A percentile compares a stretch with the other conserved stretches of the same genome.
phyloP scores from a whole-genome alignment of 2,113 vertebrate species.

The Acrocephalus arundinaceus region DNA sequence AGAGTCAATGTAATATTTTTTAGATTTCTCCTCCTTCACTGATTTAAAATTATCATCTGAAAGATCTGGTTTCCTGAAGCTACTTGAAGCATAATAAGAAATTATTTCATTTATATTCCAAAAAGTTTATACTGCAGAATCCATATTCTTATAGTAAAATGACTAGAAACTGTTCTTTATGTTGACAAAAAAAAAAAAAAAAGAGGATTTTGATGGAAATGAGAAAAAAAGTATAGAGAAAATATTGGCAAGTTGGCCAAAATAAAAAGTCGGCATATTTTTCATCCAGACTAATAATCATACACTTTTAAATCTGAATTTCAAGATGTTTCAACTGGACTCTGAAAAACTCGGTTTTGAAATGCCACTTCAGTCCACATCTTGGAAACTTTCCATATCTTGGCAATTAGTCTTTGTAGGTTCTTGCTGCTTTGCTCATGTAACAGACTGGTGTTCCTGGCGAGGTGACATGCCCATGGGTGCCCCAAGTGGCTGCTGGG shows the following conservation, averaged over 20 bases:
- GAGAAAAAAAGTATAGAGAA: neutral
- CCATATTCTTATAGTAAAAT: neutral
- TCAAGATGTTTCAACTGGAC: neutral
- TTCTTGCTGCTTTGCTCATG: neutral
- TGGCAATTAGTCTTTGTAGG: neutral
- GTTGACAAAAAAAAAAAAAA: neutral
- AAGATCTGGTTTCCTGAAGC: neutral
- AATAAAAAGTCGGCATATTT: neutral
- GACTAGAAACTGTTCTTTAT: neutral
- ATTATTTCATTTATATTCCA: neutral
- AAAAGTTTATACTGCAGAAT: neutral
- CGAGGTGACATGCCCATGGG: neutral
- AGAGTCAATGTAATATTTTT: neutral
- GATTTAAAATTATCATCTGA: neutral
- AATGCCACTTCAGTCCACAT: neutral
- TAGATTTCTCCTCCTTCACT: neutral
- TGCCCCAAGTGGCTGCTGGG: neutral
- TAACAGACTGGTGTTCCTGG: neutral
- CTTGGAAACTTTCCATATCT: neutral
- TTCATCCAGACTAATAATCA: neutral
- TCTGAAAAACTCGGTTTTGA: neutral
- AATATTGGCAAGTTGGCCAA: neutral
- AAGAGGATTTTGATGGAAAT: neutral
- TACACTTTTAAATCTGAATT: neutral
- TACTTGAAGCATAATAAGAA: neutral